Evolutionary conservation across 2,113 vertebrate species (phyloP).

Genomic region (Pongo pygmaeus): DNA sequence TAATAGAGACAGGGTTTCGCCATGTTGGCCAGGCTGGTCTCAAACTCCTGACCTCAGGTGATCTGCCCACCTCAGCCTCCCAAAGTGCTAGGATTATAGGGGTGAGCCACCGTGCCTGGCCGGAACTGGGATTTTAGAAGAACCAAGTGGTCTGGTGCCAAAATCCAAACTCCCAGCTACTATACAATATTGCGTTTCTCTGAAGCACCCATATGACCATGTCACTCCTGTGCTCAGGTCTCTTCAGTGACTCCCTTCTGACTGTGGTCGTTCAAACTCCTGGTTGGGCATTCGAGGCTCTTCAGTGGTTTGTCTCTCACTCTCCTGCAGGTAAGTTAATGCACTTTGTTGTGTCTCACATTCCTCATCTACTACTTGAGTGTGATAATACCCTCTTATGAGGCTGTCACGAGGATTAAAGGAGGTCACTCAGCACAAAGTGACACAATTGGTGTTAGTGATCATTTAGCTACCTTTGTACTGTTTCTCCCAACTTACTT

Average conservation of each 20-base stretch:
- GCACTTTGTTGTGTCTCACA: neutral
- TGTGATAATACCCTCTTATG: neutral
- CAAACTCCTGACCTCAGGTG: no score
- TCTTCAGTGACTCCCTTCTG: neutral
- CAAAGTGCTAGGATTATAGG: no score
- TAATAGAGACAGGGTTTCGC: no score
- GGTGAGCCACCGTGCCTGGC: no score
- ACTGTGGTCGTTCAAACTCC: neutral
- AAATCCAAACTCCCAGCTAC: neutral
- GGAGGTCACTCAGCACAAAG: neutral
- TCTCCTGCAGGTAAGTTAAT: neutral
- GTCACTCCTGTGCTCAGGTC: neutral
- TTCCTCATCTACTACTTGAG: neutral
- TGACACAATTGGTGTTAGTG: no score
- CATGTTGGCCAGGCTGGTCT: no score
- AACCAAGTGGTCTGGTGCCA: neutral
- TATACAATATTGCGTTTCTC: neutral
- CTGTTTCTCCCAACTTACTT: conserved; percentile 8
- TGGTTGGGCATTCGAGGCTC: neutral
- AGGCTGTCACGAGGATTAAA: neutral
- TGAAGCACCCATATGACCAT: neutral
- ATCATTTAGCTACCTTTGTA: neutral
- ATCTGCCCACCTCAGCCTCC: no score
- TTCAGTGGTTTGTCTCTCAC: neutral
- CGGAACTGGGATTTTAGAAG: neutral